These are phyloP conservation scores for Proales similis DNA, from an alignment of 1,140 invertebrate genomes.

Conservation along the genomic window DNA sequence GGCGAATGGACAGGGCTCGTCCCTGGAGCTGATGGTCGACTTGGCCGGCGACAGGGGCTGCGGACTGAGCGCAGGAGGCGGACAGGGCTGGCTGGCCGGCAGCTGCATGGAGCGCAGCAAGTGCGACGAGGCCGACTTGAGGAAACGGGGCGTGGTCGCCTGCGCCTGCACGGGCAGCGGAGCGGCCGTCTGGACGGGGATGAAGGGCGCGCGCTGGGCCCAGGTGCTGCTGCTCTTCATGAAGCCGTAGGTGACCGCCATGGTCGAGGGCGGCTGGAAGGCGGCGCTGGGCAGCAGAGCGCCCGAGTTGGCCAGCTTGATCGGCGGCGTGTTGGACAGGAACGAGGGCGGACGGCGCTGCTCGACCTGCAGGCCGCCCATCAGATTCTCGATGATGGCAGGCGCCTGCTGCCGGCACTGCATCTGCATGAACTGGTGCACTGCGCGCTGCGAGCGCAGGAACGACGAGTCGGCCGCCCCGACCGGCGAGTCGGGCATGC, in stretches of 20 bases:
- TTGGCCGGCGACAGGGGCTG: too few species aligned
- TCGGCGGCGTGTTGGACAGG: background rate
- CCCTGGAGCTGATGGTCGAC: too few species aligned
- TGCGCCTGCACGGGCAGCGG: too few species aligned
- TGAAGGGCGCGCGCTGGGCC: too few species aligned
- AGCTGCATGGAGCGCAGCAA: too few species aligned
- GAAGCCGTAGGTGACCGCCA: conserved; percentile 21
- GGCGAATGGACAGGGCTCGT: too few species aligned
- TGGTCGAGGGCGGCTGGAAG: background rate
- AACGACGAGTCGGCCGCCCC: conserved; percentile 21
- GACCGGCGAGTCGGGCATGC: conserved; percentile 15
- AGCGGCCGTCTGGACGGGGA: too few species aligned
- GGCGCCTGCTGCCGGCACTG: conserved; percentile 13
- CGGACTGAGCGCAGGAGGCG: too few species aligned
- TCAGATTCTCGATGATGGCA: background rate
- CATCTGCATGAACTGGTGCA: conserved; percentile 23
- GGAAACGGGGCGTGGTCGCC: too few species aligned
- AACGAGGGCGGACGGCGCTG: background rate
- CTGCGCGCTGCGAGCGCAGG: conserved; percentile 14
- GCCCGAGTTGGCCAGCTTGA: background rate
- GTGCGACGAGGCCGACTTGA: too few species aligned
- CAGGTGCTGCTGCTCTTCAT: conserved; percentile 12
- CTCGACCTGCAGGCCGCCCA: background rate
- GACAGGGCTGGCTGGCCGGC: too few species aligned
- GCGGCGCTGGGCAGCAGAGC: too few species aligned